Base-by-base conservation (phyloP, 2,888 invertebrate species). In the Sinhomidia bicolor region DNA sequence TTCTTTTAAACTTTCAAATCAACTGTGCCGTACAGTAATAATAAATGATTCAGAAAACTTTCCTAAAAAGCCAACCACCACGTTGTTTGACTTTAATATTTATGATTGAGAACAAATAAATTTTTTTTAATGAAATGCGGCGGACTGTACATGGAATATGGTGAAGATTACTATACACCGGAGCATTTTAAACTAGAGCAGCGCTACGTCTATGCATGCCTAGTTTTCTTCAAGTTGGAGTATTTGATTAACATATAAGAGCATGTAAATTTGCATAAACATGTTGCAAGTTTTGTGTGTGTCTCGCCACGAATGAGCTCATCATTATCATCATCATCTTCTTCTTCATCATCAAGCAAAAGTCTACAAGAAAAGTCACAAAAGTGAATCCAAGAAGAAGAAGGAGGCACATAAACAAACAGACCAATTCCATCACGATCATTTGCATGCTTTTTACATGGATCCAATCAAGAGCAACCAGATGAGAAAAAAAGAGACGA, bases 371-470 rank as follows among this genome's bases (percentile, higher is more conserved):
- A 65, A 51, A 20, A 76, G 14, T 26, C 51, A 74, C n/a, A 17
- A 17, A 20, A 12, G 65, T 36, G 36, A 54, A 2, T 65, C 20
- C 10, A 29, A 17, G 47, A 71, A 2, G 71, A 23, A 60, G 23
- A 71, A 2, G 71, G 20, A 60, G 23, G n/a, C 4, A 32, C 2
- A 54, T 0, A 26, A 78, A 44, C 80, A 71, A 68, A 85, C 86
- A 86, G 26, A 65, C 71, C 57, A 82, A 81, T 47, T 81, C 60
- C 54, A 86, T 86, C 80, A 80, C 60, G 80, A 80, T 17, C 80
- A 80, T 85, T 85, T 86, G 86, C 81, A 81, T 80, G 65, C 41
- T 23, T 81, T 47, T 32, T 79, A 44, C 81, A 65, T 81, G 86
- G 20, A 81, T 74, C 80, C 74, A 87, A 87, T 81, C 86, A 87